Evolutionary conservation across 2,797 vertebrate genomes (phyloP).

Genomic region (Sternarchorhynchus goeldii): DNA sequence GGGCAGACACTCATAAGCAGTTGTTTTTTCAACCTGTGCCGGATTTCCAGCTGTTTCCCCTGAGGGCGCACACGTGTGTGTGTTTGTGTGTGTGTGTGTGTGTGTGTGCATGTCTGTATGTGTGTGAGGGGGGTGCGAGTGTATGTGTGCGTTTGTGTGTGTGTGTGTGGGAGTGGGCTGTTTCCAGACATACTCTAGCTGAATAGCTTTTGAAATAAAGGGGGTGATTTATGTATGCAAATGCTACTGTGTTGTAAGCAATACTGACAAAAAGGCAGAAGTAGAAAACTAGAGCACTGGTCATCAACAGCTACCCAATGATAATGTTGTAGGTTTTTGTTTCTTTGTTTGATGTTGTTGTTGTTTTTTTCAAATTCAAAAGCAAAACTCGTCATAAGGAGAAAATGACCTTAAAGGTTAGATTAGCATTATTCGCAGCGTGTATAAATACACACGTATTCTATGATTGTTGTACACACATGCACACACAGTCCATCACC

Average conservation of each 20-base stretch:
- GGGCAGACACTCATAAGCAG: conserved; percentile 23
- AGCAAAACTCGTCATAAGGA: background rate
- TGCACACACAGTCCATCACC: background rate
- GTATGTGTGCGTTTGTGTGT: too few species aligned
- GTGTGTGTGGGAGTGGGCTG: too few species aligned
- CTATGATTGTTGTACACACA: background rate
- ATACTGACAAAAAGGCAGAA: background rate
- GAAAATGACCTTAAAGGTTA: too few species aligned
- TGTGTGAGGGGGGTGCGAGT: too few species aligned
- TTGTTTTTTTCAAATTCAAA: background rate
- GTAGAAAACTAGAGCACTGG: background rate
- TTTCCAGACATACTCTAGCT: background rate
- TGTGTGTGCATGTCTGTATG: too few species aligned
- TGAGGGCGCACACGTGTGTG: background rate
- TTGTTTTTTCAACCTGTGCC: conserved; percentile 48
- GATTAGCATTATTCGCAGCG: too few species aligned
- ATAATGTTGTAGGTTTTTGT: background rate
- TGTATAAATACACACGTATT: too few species aligned
- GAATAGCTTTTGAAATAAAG: background rate
- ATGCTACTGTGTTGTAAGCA: background rate
- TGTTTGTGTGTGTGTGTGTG: too few species aligned
- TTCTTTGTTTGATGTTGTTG: too few species aligned
- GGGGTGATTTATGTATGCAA: conserved; percentile 1
- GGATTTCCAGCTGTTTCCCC: conserved; percentile 56
- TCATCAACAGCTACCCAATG: background rate